Evolutionary conservation across 2,797 vertebrate species (phyloP).

Genomic region (Lophotriccus pileatus): DNA sequence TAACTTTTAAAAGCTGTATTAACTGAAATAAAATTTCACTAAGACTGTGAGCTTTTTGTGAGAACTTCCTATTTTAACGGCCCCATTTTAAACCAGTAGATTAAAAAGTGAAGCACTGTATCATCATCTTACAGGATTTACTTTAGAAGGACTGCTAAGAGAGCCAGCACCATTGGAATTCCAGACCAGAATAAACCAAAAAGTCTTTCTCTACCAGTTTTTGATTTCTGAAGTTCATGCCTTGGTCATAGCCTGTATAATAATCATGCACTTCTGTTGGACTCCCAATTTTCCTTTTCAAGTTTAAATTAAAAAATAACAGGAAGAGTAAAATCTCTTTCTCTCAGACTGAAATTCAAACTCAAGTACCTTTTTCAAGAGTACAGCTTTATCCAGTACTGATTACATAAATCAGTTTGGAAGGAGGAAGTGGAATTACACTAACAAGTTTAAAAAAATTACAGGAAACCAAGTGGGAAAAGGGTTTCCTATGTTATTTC

Average conservation of each 20-base stretch:
- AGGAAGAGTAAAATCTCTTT: conserved; percentile 46
- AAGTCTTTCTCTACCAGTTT: background rate
- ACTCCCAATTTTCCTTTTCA: background rate
- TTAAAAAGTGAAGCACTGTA: background rate
- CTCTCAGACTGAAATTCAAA: conserved; percentile 20
- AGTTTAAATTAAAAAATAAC: conserved; percentile 46
- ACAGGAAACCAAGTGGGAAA: conserved; percentile 56
- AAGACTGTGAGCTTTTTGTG: background rate
- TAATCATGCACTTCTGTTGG: background rate
- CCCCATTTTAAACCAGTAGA: background rate
- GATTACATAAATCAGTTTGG: conserved; percentile 58
- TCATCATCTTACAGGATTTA: background rate
- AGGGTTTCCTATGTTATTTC: conserved; percentile 65
- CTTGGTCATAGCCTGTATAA: background rate
- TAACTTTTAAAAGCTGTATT: background rate
- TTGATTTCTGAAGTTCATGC: background rate
- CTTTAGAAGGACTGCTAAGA: background rate
- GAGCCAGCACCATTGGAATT: background rate
- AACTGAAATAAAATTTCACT: background rate
- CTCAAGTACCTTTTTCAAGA: conserved; percentile 10
- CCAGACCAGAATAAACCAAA: background rate
- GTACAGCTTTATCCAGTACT: conserved; percentile 26
- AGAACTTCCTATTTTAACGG: background rate
- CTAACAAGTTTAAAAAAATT: conserved; percentile 62
- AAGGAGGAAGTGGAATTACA: conserved; percentile 60